These are phyloP conservation scores for Drosophila maculinotata DNA, from an alignment of 2,888 invertebrate species.

Conservation along the genomic window DNA sequence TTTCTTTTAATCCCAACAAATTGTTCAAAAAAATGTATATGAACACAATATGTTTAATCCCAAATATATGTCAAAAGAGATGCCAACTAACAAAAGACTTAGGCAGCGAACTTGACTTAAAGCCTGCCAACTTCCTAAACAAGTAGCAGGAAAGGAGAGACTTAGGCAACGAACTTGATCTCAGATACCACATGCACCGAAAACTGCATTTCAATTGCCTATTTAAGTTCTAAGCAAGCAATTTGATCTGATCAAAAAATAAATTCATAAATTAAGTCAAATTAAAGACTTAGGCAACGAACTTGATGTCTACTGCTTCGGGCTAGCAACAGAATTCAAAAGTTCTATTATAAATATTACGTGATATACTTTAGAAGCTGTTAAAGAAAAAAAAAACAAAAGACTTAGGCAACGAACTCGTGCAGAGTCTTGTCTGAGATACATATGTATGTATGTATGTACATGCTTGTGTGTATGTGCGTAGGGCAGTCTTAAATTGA, in stretches of 20 bases:
- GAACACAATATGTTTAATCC: too few relatives aligned
- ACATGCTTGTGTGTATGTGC: too few relatives aligned
- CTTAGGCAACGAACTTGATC: conserved; percentile 7
- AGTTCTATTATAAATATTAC: not conserved
- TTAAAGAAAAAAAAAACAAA: conserved; percentile 18
- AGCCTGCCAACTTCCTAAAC: too few relatives aligned
- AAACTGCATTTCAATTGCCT: too few relatives aligned
- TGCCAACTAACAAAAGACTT: not conserved
- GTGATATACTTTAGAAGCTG: not conserved
- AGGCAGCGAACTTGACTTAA: conserved; percentile 3
- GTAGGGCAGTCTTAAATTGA: too few relatives aligned
- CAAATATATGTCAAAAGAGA: not conserved
- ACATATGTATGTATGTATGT: not conserved
- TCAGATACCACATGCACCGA: not conserved
- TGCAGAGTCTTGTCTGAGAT: not conserved
- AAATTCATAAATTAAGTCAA: not conserved
- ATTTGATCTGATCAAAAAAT: too few relatives aligned
- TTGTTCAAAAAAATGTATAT: too few relatives aligned
- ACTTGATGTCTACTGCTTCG: conserved; percentile 34
- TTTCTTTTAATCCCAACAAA: conserved; percentile 1
- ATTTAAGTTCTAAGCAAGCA: too few relatives aligned
- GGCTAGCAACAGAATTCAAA: not conserved
- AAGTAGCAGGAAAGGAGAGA: too few relatives aligned
- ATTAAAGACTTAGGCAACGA: conserved; percentile 61
- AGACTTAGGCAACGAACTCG: conserved; percentile 62